Evolutionary conservation across 64 coral and sea anemone species (phyloP).

Genomic region (Stylophora pistillata): DNA sequence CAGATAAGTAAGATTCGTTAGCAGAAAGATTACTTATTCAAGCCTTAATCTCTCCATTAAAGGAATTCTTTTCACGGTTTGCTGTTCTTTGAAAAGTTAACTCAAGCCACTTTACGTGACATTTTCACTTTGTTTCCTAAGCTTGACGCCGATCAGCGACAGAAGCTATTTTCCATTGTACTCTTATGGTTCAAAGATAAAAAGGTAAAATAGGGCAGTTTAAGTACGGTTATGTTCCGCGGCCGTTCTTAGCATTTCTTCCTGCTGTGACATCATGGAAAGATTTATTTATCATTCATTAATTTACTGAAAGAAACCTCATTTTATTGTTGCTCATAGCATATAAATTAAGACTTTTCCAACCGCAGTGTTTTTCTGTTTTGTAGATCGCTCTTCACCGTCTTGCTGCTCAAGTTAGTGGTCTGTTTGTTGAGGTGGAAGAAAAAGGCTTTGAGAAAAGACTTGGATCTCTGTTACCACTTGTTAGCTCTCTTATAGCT

Average conservation of each 20-base stretch:
- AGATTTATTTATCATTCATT: no score
- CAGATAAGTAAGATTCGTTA: no score
- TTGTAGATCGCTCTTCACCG: slow-evolving; percentile 65
- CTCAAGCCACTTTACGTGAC: not conserved
- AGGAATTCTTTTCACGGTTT: no score
- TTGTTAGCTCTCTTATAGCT: slow-evolving; percentile 46
- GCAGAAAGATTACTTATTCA: no score
- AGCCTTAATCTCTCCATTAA: no score
- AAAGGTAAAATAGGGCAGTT: slow-evolving; percentile 55
- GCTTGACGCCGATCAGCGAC: slow-evolving; percentile 89
- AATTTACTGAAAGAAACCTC: no score
- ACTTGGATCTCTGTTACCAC: slow-evolving; percentile 57
- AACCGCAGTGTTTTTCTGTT: not conserved
- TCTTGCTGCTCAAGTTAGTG: slow-evolving; percentile 79
- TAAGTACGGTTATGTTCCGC: not conserved
- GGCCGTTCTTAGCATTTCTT: not conserved
- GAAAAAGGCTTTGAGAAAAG: slow-evolving; percentile 72
- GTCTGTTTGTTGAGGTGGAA: slow-evolving; percentile 88
- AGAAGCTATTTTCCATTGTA: slow-evolving; percentile 81
- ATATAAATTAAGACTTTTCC: not conserved
- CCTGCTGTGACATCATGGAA: no score
- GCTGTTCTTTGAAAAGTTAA: no score
- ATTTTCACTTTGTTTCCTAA: not conserved
- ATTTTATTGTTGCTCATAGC: not conserved
- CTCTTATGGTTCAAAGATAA: slow-evolving; percentile 74